Base-by-base conservation (phyloP, 1,140 invertebrate species). In the Branchinecta lindahli region DNA sequence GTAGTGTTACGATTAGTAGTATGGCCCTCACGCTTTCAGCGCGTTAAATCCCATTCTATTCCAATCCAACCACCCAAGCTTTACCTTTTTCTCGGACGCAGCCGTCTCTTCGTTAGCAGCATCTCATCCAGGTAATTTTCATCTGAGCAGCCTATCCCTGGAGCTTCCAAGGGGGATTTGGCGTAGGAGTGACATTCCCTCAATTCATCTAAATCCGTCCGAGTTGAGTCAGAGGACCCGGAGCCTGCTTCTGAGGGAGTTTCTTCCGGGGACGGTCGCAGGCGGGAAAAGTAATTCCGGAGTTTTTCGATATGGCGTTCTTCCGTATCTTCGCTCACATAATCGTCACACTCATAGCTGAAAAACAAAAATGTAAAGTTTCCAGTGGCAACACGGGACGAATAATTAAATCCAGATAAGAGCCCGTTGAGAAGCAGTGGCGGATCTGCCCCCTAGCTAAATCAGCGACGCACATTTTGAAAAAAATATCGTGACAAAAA, bases 341-440 rank as follows among this genome's bases (percentile, higher is more conserved):
- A 90, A 72, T 90, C 88, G 80, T 91, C 87, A 83, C 88, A 91
- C 73, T 82, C 82, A 76, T 91, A 90, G 79, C 88, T 89, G 81
- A 70, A 84, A 83, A 71, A 75, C 67, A 73, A 72, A 68, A 66
- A 61, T 15, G 9, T 9, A 52, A 9, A 9, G 9, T 52, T 9
- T 9, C 9, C 9, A 9, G 9, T 52, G 47, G 47, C 47, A 52
- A 52, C 47, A 52, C 47, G n/a, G n/a, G n/a, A n/a, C n/a, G n/a
- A n/a, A n/a, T n/a, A n/a, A n/a, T n/a, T n/a, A n/a, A n/a, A n/a
- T n/a, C n/a, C n/a, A n/a, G n/a, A n/a, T n/a, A n/a, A n/a, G n/a
- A n/a, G n/a, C n/a, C n/a, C n/a, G n/a, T n/a, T n/a, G n/a, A n/a
- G n/a, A n/a, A n/a, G n/a, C n/a, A n/a, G n/a, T n/a, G n/a, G n/a